Conservation (phyloP, 2,888 invertebrate species). For the Muschampia plurimacula region DNA sequence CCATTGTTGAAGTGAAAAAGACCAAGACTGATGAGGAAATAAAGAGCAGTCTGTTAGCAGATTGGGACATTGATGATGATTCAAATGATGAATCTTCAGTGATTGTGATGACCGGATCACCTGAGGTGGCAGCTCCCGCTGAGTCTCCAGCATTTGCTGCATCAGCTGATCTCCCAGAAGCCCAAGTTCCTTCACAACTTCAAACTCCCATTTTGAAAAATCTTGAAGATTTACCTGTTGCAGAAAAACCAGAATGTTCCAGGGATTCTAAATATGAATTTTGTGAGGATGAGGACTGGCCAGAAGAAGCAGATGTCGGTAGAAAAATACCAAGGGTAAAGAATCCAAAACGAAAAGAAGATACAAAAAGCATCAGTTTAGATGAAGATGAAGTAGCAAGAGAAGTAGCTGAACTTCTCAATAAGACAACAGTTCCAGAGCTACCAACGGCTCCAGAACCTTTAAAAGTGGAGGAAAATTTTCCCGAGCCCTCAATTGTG, state of each 20-base stretch:
- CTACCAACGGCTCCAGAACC: constrained; percentile 83
- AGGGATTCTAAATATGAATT: constrained; percentile 92
- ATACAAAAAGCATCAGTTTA: constrained; percentile 71
- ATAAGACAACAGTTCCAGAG: constrained; percentile 86
- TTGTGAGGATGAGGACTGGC: constrained; percentile 89
- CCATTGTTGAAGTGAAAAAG: constrained; percentile 69
- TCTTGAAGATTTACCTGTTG: constrained; percentile 51
- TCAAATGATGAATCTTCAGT: constrained; percentile 68
- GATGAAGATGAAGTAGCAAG: constrained; percentile 80
- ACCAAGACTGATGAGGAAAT: constrained; percentile 87
- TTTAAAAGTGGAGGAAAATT: constrained; percentile 84
- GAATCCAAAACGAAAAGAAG: constrained; percentile 72
- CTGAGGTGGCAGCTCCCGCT: constrained; percentile 67
- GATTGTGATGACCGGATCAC: constrained; percentile 62
- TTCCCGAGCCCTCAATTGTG: constrained; percentile 82
- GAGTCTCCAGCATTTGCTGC: constrained; percentile 72
- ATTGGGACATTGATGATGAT: constrained; percentile 88
- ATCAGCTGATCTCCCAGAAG: constrained; percentile 67
- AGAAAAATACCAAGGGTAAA: constrained; percentile 88
- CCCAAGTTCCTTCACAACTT: constrained; percentile 57
- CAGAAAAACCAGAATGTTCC: constrained; percentile 75
- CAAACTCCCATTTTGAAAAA: constrained; percentile 60
- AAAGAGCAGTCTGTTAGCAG: constrained; percentile 89
- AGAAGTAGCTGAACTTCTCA: constrained; percentile 87
- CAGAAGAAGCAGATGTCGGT: constrained; percentile 81